Conservation (phyloP, 2,797 vertebrate species). For the Gallinago solitaria region DNA sequence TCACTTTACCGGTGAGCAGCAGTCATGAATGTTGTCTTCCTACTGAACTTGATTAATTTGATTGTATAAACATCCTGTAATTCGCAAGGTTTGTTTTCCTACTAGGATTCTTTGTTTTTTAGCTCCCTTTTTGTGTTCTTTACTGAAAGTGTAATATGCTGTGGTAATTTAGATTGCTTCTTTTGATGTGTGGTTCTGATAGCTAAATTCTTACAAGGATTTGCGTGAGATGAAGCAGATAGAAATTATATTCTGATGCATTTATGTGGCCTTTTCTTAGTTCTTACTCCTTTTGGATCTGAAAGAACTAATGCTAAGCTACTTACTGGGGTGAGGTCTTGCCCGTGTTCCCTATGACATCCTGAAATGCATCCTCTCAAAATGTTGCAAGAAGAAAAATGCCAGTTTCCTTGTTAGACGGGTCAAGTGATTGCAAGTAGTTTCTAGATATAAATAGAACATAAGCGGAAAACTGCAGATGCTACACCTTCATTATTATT, state of each 20-base stretch:
- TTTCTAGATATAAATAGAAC: not conserved
- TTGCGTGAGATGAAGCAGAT: not conserved
- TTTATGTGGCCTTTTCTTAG: not conserved
- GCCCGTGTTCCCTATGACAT: fast-evolving
- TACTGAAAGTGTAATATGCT: not conserved
- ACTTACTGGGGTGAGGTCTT: not conserved
- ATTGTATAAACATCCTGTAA: not conserved
- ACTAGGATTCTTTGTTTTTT: not conserved
- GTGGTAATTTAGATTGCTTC: not conserved
- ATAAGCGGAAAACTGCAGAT: not conserved
- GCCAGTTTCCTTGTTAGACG: not conserved
- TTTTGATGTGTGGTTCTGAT: not conserved
- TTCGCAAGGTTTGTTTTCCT: not conserved
- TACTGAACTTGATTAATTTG: not conserved
- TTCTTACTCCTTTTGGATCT: not conserved
- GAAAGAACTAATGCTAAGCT: not conserved
- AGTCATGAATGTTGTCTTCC: not conserved
- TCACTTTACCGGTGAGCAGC: not conserved
- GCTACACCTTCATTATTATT: slow-evolving; percentile 10
- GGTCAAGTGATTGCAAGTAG: not conserved
- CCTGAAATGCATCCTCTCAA: not conserved
- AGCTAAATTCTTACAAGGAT: not conserved
- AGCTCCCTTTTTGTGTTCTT: not conserved
- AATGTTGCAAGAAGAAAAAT: not conserved
- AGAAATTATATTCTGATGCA: not conserved